Base-by-base conservation (phyloP, 2,113 vertebrate species). In the Nematolebias whitei region DNA sequence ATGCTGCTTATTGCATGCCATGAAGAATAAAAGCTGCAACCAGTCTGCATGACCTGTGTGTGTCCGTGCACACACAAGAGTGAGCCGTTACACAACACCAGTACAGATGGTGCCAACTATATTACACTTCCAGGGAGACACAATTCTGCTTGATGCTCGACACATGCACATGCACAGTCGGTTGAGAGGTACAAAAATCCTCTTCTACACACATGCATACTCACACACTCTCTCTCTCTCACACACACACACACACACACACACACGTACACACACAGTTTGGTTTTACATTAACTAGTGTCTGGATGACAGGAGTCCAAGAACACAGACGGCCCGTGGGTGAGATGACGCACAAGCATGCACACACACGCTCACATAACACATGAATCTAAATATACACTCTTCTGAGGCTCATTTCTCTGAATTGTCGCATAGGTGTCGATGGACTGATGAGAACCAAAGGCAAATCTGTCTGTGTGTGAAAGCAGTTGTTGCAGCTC, bases 1-100 rank as follows among this genome's bases (percentile, higher is more conserved):
- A 74, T 74, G 71, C 71, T 72, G 82, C 78, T 87, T 85, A 85
- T 88, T 87, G 78, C 73, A 83, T 76, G 74, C 76, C 85, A 85
- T 7, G 43, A 63, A 79, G 74, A 85, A 86, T 83, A 76, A 78
- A 83, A 55, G 65, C 67, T 43, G 79, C 70, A 61, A 80, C 74
- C 63, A 58, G 70, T 73, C 63, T 81, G 84, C 54, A 45, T 50
- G 32, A 47, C 5, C 7, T 22, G 16, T 38, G 50, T n/a, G 35
- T 35, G 63, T 63, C 44, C 57, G 57, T 38, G 5, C 45, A 16
- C 16, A 2, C 26, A 20, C 22, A 60, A 43, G 53, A 73, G 69
- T 76, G 63, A 53, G 44, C 71, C 67, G 58, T 80, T 74, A 79
- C 59, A 64, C 56, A 78, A 48, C 63, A 84, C 52, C 63, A 64